phyloP scores from a whole-genome alignment of 2,888 invertebrate species.

The Carterocephalus palaemon region DNA sequence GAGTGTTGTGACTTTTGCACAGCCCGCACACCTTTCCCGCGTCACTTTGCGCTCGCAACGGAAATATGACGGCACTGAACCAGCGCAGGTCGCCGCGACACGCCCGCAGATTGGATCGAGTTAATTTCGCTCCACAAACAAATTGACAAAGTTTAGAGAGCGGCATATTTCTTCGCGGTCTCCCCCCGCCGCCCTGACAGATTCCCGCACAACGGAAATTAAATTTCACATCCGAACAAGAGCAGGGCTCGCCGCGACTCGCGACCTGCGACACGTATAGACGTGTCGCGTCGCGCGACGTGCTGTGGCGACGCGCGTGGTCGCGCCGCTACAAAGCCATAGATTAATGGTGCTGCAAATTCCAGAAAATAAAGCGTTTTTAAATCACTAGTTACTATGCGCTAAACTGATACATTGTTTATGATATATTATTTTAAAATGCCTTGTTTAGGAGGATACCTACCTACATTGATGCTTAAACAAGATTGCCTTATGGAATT shows the following conservation, averaged over 20 bases:
- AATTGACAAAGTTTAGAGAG: conserved; percentile 79
- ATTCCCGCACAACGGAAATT: conserved; percentile 76
- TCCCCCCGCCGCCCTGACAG: conserved; percentile 57
- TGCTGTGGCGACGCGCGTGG: conserved; percentile 38
- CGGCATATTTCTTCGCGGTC: conserved; percentile 74
- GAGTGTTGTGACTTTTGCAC: not conserved
- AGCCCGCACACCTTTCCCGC: conserved; percentile 46
- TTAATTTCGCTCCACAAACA: conserved; percentile 79
- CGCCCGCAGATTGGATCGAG: conserved; percentile 77
- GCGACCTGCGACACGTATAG: conserved; percentile 50
- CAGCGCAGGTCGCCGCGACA: conserved; percentile 58
- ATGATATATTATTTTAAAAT: too few species aligned
- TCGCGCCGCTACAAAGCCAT: conserved; percentile 44
- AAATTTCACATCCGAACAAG: conserved; percentile 79
- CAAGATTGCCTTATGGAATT: too few species aligned
- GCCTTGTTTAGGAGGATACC: too few species aligned
- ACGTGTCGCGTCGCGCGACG: conserved; percentile 41
- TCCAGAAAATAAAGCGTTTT: too few species aligned
- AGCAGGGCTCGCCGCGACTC: conserved; percentile 64
- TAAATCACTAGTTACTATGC: too few species aligned
- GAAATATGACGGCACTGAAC: conserved; percentile 61
- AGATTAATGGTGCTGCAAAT: conserved; percentile 52
- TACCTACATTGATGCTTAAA: too few species aligned
- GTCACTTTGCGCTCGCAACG: conserved; percentile 42
- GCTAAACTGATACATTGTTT: too few species aligned